A percentile compares a stretch with the other conserved stretches of the same genome.
These are phyloP conservation scores for Thamnophis elegans DNA, from an alignment of 2,797 vertebrate genomes.

Conservation along the genomic window DNA sequence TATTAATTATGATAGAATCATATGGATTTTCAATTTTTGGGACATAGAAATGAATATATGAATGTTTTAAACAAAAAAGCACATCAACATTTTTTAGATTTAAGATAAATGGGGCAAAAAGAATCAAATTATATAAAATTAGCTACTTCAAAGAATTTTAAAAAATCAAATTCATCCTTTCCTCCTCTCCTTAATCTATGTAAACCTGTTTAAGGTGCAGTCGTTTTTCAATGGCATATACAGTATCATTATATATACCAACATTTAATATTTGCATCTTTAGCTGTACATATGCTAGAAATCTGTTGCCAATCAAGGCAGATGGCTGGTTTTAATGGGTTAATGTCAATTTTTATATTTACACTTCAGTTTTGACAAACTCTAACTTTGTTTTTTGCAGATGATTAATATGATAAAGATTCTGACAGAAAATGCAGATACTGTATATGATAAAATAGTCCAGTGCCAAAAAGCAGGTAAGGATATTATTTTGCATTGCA, in stretches of 20 bases:
- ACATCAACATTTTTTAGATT: background rate
- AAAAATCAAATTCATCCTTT: background rate
- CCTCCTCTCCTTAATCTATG: background rate
- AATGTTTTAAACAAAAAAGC: background rate
- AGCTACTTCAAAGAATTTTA: background rate
- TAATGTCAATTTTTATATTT: background rate
- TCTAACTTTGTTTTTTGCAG: constrained; percentile 69
- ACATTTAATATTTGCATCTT: background rate
- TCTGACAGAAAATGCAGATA: constrained; percentile 85
- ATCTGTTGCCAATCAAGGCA: background rate
- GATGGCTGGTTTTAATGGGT: background rate
- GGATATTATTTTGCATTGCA: constrained; percentile 43
- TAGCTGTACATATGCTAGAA: background rate
- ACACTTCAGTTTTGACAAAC: background rate
- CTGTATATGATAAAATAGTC: constrained; percentile 87
- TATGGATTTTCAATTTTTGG: background rate
- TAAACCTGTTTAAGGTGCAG: background rate
- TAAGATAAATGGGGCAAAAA: background rate
- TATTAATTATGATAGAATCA: background rate
- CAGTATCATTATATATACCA: background rate
- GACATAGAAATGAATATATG: background rate
- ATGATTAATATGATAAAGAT: constrained; percentile 92
- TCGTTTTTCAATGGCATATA: background rate
- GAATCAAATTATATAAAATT: background rate
- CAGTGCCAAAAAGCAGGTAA: constrained; percentile 94